A percentile compares a stretch with the other conserved stretches of the same genome.
phyloP scores from a whole-genome alignment of 2,797 vertebrate genomes.

The Coregonus sp. region DNA sequence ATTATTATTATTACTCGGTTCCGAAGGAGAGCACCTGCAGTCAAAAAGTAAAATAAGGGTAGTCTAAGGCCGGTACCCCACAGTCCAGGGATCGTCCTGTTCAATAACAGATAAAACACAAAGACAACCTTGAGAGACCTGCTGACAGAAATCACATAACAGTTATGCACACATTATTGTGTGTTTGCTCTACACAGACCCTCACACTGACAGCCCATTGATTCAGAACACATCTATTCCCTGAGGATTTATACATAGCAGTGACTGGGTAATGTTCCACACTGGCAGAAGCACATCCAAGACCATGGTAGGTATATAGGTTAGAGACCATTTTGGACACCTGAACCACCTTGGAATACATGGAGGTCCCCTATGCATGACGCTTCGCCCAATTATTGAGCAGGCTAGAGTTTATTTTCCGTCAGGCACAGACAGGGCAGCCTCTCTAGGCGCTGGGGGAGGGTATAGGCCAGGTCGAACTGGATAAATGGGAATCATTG shows the following conservation, averaged over 20 bases:
- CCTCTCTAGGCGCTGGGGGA: background rate
- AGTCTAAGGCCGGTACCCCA: background rate
- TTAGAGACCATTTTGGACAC: background rate
- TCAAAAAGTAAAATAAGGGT: background rate
- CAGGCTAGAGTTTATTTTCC: background rate
- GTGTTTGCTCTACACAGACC: background rate
- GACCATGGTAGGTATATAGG: background rate
- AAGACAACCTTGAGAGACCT: conserved; percentile 2
- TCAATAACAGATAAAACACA: background rate
- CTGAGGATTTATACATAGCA: background rate
- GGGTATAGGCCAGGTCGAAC: background rate
- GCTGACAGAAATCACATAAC: background rate
- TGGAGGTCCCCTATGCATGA: background rate
- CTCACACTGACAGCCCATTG: no score
- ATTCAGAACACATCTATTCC: background rate
- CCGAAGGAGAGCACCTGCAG: background rate
- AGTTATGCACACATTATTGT: background rate
- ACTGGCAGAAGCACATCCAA: background rate
- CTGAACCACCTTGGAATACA: background rate
- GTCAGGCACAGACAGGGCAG: background rate
- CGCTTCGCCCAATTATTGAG: background rate
- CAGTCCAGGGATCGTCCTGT: background rate
- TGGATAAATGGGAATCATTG: background rate
- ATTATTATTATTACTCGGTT: background rate
- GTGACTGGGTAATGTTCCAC: background rate